phyloP scores from a whole-genome alignment of 2,113 vertebrate species.

The Charadrius vociferus region DNA sequence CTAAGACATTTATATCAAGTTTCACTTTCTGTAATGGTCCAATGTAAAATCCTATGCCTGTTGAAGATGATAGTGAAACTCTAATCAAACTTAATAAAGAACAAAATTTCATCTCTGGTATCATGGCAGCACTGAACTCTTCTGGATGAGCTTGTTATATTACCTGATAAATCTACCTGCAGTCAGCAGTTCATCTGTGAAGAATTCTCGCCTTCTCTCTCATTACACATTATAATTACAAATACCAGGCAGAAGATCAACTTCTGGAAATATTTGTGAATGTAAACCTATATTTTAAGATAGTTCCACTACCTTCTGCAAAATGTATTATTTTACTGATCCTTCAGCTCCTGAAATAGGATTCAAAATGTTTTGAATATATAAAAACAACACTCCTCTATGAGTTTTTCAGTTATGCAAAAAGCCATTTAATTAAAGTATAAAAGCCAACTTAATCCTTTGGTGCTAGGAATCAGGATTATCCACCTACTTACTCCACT shows the following conservation, averaged over 20 bases:
- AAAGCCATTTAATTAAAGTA: neutral
- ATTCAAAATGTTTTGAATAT: neutral
- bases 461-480: neutral
- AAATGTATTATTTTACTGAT: neutral
- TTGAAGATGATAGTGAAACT: neutral
- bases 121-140: neutral
- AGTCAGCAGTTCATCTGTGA: neutral
- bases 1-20: neutral
- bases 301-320: neutral
- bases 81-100: neutral
- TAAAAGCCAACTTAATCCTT: neutral
- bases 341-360: neutral
- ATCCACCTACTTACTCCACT: neutral
- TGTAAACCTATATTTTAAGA: neutral
- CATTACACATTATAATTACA: neutral
- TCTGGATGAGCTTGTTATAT: neutral
- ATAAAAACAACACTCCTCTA: neutral
- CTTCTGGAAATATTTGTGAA: neutral
- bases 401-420: neutral
- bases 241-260: neutral
- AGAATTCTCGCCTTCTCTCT: neutral
- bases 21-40: neutral
- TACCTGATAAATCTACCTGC: neutral
- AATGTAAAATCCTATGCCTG: neutral
- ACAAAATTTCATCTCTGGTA: neutral